Base-by-base conservation (phyloP, 2,888 invertebrate genomes). In the Heliconius cydno region DNA sequence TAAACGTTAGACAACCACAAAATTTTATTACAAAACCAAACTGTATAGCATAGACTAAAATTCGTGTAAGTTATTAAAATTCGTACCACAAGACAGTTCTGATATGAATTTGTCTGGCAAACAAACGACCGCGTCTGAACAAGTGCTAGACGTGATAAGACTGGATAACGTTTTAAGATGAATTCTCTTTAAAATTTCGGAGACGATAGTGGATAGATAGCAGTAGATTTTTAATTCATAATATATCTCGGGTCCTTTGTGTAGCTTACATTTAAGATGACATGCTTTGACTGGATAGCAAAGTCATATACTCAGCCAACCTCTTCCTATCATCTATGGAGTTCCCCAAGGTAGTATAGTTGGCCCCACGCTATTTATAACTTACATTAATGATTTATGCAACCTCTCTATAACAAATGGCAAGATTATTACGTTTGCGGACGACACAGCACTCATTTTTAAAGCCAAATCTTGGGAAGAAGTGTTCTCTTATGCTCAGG, bases 61-160 rank as follows among this genome's bases (percentile, higher is more conserved):
- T 60, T 25, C 38, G n/a, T 60, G 60, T n/a, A 25, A 60, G n/a
- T 60, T 78, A 80, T 82, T 82, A 70, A 74, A 74, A 80, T 80
- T 80, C 78, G 57, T 34, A 70, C 74, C 74, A 63, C 80, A 73
- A 74, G 65, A 70, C 73, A 72, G 57, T 77, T 76, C 78, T 71
- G 73, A 80, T 80, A 82, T 74, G 78, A 82, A 82, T 80, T 79
- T 74, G 78, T 78, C 78, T 80, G 78, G 73, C 63, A 65, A 76
- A 63, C 63, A 65, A 79, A 75, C 79, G 60, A 75, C 38, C 65
- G 75, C 63, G 60, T 71, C 71, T 81, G 71, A 76, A 76, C 75
- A 78, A 72, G 46, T 34, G n/a, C 66, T n/a, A 57, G 65, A 79
- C 79, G 79, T 81, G 81, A 75, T 66, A n/a, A 65, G 68, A 79